Evolutionary conservation across 2,113 vertebrate genomes (phyloP).

Genomic region (Centropus bengalensis): DNA sequence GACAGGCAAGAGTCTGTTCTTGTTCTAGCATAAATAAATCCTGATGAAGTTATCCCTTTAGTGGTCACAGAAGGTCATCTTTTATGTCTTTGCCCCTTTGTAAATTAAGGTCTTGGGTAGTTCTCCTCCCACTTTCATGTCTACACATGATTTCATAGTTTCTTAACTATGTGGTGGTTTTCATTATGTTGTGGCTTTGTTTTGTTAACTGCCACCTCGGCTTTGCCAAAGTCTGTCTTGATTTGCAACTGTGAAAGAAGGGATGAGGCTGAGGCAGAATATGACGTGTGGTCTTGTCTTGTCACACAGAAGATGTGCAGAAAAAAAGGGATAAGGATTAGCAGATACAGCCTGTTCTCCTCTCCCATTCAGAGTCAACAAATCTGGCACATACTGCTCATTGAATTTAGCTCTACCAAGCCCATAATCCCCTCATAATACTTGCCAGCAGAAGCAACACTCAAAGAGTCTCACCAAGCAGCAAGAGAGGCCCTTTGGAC

Average conservation of each 20-base stretch:
- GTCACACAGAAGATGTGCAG: background rate
- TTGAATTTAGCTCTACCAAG: background rate
- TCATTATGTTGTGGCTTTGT: background rate
- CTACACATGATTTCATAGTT: background rate
- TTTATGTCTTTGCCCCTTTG: conserved; percentile 39
- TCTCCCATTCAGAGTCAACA: background rate
- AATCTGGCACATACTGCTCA: rapidly evolving
- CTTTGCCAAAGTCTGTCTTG: background rate
- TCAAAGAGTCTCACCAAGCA: background rate
- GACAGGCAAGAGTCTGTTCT: background rate
- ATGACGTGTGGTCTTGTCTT: background rate
- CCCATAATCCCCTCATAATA: background rate
- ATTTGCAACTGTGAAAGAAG: background rate
- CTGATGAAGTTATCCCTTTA: conserved; percentile 51
- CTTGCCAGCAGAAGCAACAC: background rate
- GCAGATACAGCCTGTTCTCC: background rate
- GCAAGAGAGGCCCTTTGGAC: background rate
- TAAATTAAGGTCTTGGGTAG: background rate
- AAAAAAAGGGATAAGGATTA: conserved; percentile 29
- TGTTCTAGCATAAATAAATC: background rate
- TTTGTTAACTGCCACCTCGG: background rate
- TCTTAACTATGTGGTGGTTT: background rate
- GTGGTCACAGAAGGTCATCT: conserved; percentile 56
- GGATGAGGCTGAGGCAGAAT: background rate
- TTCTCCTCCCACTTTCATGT: conserved; percentile 5